A percentile compares a stretch with the other conserved stretches of the same genome.
phyloP scores from a whole-genome alignment of 2,888 invertebrate species.

The Electrophaes corylata region DNA sequence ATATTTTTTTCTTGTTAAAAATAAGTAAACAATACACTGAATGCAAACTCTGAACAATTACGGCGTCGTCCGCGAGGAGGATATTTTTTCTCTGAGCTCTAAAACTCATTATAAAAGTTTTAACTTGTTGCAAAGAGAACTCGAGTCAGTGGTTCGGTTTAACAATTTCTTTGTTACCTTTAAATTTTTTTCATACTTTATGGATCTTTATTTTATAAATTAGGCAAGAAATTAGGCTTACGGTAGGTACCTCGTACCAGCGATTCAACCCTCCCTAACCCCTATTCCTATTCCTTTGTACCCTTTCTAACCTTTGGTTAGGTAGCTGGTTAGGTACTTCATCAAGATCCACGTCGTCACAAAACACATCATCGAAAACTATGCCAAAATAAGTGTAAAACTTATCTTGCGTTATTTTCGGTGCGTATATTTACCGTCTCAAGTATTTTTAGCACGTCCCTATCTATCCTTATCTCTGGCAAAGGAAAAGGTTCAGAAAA shows the following conservation, averaged over 20 bases:
- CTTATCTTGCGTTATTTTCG: no score
- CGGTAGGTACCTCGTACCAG: no score
- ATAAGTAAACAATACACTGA: not conserved
- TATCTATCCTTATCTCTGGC: not conserved
- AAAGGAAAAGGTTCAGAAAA: constrained; percentile 3
- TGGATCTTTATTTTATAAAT: not conserved
- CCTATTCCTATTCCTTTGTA: no score
- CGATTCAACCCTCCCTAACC: no score
- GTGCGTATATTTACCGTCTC: not conserved
- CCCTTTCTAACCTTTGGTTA: no score
- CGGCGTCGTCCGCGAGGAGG: not conserved
- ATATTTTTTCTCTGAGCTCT: constrained; percentile 5
- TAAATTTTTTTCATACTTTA: not conserved
- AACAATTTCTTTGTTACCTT: not conserved
- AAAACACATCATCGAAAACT: no score
- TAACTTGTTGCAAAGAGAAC: constrained; percentile 13
- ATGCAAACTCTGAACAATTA: not conserved
- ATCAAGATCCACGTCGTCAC: no score
- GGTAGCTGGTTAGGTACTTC: no score
- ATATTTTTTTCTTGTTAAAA: not conserved
- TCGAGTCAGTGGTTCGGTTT: constrained; percentile 5
- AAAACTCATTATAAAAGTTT: constrained; percentile 21
- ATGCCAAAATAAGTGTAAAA: no score
- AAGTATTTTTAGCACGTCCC: not conserved
- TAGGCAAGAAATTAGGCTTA: no score